phyloP scores from a whole-genome alignment of 2,888 invertebrate genomes.

The Priocnemis perturbator region DNA sequence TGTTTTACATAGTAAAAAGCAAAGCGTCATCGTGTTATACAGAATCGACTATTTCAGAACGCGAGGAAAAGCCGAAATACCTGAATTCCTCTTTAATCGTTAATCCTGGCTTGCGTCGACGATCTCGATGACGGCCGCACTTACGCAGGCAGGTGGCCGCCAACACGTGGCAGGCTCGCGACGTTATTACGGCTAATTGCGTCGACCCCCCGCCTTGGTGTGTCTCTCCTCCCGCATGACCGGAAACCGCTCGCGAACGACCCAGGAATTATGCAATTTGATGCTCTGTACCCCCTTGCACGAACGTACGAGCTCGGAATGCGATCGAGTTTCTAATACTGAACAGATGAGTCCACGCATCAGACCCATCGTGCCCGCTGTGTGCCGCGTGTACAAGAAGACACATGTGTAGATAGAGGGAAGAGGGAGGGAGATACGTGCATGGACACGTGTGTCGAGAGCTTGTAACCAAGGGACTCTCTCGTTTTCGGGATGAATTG shows the following conservation, averaged over 20 bases:
- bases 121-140: too few species aligned
- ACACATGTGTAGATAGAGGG: too few species aligned
- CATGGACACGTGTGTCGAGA: constrained; percentile 10
- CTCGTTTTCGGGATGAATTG: too few species aligned
- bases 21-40: too few species aligned
- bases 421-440: neutral
- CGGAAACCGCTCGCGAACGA: constrained; percentile 7
- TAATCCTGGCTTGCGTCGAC: too few species aligned
- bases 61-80: too few species aligned
- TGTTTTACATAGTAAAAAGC: too few species aligned
- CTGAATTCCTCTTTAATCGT: too few species aligned
- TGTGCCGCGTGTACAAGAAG: too few species aligned
- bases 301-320: constrained; percentile 7
- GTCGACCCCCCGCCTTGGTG: constrained; percentile 30
- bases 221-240: constrained; percentile 5
- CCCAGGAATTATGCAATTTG: constrained; percentile 32
- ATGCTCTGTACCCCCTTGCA: constrained; percentile 24
- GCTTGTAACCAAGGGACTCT: too few species aligned
- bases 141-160: too few species aligned
- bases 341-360: neutral
- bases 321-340: constrained; percentile 19
- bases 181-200: constrained; percentile 27
- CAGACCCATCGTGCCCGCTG: constrained; percentile 10
- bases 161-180: constrained; percentile 3
- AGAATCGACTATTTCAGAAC: too few species aligned